phyloP scores from a whole-genome alignment of 2,113 vertebrate species.

The Bubalus kerabau region DNA sequence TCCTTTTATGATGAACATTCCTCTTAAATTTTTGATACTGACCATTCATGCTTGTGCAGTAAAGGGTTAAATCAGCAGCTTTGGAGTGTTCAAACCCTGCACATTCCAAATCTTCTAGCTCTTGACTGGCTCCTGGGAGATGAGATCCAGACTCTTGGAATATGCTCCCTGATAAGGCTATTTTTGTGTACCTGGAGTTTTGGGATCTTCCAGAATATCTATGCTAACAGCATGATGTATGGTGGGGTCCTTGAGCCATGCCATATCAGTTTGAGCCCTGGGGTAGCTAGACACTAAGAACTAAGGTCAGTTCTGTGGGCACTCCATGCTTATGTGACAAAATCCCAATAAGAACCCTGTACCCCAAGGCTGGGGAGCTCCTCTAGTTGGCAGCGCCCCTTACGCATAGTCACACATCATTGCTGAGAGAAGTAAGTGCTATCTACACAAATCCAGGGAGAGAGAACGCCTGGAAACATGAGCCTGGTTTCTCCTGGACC shows the following conservation, averaged over 20 bases:
- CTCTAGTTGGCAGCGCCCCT: rapidly evolving
- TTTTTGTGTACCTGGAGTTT: background rate
- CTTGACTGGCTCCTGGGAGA: background rate
- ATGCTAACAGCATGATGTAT: background rate
- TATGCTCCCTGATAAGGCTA: background rate
- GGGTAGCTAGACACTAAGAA: background rate
- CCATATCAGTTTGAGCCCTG: background rate
- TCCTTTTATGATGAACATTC: background rate
- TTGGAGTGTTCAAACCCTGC: background rate
- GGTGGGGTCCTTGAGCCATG: background rate
- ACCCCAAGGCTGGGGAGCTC: background rate
- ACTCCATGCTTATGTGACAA: background rate
- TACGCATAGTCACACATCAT: rapidly evolving
- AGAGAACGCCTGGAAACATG: background rate
- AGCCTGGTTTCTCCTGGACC: background rate
- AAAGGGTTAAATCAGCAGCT: background rate
- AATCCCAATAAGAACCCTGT: background rate
- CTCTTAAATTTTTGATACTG: background rate
- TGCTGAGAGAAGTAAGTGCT: background rate
- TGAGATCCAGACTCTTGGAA: background rate
- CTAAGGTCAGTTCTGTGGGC: background rate
- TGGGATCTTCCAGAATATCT: background rate
- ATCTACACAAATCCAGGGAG: background rate
- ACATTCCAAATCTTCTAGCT: background rate
- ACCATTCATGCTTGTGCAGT: no score